phyloP scores from a whole-genome alignment of 2,797 vertebrate species.

The Pteropus rufus region DNA sequence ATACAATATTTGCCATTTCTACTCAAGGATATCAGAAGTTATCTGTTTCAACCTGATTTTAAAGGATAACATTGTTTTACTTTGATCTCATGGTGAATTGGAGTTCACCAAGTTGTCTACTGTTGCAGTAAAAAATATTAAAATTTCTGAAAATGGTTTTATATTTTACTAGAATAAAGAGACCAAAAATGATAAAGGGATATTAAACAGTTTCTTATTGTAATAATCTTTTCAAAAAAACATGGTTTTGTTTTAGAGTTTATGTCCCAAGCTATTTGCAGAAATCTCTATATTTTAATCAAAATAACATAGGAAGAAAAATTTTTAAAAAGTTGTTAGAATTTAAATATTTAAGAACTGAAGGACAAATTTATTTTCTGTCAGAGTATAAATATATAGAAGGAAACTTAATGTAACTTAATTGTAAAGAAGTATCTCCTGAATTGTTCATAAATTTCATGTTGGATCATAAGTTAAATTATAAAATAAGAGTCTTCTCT shows the following conservation, averaged over 20 bases:
- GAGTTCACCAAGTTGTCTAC: neutral
- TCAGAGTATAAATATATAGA: neutral
- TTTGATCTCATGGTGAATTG: neutral
- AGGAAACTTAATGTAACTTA: neutral
- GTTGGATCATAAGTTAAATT: neutral
- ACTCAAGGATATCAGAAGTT: neutral
- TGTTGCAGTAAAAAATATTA: neutral
- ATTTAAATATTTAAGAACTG: neutral
- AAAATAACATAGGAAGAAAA: slow-evolving; percentile 30
- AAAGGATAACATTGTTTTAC: neutral
- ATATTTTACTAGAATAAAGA: neutral
- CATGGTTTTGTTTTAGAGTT: neutral
- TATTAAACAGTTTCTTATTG: neutral
- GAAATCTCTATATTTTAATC: neutral
- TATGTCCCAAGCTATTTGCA: neutral
- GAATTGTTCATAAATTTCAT: neutral
- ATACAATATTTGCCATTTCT: neutral
- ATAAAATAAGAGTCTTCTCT: neutral
- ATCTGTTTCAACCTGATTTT: slow-evolving; percentile 9
- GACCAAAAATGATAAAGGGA: neutral
- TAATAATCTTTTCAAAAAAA: neutral
- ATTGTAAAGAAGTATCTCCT: neutral
- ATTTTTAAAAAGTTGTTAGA: neutral
- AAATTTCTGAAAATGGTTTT: neutral
- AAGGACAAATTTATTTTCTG: neutral